phyloP scores from a whole-genome alignment of 2,113 vertebrate genomes.

The Chaetorhynchus papuensis region DNA sequence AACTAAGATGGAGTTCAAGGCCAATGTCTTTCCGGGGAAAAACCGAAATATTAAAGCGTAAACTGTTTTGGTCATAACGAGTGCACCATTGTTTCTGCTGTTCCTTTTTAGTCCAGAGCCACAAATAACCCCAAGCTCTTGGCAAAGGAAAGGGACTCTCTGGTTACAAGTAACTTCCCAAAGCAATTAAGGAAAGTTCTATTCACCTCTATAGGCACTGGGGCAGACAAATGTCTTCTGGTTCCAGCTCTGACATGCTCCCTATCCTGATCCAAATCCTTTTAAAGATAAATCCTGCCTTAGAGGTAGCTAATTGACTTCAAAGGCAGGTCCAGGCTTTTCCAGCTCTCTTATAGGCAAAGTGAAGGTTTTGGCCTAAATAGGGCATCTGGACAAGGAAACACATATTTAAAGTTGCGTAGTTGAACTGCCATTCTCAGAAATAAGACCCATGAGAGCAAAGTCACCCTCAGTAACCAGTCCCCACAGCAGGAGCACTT shows the following conservation, averaged over 20 bases:
- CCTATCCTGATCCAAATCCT: neutral
- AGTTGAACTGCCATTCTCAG: neutral
- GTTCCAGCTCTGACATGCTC: neutral
- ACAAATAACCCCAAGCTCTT: neutral
- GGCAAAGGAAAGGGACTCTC: neutral
- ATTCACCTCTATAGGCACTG: neutral
- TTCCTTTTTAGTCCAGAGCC: neutral
- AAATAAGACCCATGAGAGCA: neutral
- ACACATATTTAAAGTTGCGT: neutral
- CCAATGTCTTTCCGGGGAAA: neutral
- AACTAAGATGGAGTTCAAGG: neutral
- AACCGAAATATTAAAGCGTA: neutral
- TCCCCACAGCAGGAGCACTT: neutral
- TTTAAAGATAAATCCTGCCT: neutral
- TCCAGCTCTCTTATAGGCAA: neutral
- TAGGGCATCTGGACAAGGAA: neutral
- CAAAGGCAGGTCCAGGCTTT: neutral
- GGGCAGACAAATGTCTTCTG: neutral
- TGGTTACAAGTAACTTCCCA: neutral
- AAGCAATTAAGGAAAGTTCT: neutral
- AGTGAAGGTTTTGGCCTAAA: neutral
- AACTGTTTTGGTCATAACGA: fast-evolving
- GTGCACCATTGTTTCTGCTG: neutral
- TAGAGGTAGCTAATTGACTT: neutral
- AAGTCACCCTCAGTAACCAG: neutral